phyloP scores from a whole-genome alignment of 2,888 invertebrate genomes.

The Pristionchus entomophagus region DNA sequence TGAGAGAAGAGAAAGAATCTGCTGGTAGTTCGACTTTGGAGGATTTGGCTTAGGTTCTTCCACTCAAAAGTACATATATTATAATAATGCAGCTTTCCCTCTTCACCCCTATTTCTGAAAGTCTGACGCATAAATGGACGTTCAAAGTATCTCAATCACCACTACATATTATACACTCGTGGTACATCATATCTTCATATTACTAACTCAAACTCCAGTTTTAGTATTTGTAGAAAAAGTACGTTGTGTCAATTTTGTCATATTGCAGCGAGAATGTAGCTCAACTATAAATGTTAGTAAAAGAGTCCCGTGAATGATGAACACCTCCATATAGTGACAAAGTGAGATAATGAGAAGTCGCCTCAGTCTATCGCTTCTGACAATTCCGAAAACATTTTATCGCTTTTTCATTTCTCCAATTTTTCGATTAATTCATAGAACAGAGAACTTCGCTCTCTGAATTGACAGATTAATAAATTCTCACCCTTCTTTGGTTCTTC shows the following conservation, averaged over 20 bases:
- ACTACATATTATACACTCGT: neutral
- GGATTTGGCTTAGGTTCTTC: neutral
- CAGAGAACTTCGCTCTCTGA: neutral
- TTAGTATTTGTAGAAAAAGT: neutral
- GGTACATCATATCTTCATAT: neutral
- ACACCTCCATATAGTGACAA: too few species aligned
- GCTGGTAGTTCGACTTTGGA: constrained; percentile 17
- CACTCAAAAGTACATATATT: neutral
- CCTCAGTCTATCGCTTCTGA: too few species aligned
- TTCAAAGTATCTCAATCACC: too few species aligned
- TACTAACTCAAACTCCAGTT: too few species aligned
- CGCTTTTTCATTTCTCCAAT: too few species aligned
- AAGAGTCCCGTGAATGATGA: too few species aligned
- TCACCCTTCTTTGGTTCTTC: constrained; percentile 30
- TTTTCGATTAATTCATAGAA: neutral
- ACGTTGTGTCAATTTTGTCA: neutral
- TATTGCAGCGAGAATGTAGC: too few species aligned
- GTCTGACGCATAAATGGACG: too few species aligned
- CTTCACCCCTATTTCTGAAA: too few species aligned
- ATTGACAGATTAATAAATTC: neutral
- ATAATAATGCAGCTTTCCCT: neutral
- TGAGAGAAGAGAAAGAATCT: neutral
- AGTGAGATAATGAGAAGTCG: too few species aligned
- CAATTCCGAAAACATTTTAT: too few species aligned
- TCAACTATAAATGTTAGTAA: too few species aligned